Evolutionary conservation across 2,888 invertebrate genomes (phyloP).

Genomic region (Himalopsyche anomala): DNA sequence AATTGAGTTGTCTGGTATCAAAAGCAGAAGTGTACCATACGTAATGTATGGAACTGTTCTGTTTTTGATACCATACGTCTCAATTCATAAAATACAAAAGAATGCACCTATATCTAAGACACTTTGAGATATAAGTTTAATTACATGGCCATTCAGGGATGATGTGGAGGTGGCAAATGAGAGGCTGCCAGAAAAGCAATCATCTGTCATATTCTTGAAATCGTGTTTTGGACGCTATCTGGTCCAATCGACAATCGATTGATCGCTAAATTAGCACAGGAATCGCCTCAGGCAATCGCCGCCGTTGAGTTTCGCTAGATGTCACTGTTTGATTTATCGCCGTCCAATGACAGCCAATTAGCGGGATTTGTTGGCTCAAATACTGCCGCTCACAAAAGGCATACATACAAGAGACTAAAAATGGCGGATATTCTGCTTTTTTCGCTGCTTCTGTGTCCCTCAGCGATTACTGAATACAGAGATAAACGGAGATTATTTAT

Average conservation of each 20-base stretch:
- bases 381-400: background rate
- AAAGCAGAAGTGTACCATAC: too few relatives aligned
- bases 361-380: constrained; percentile 54
- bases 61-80: too few relatives aligned
- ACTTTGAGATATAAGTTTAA: too few relatives aligned
- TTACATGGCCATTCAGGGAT: too few relatives aligned
- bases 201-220: constrained; percentile 13
- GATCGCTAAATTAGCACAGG: constrained; percentile 1
- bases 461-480: constrained; percentile 4
- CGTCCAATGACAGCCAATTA: constrained; percentile 60
- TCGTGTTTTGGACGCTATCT: constrained; percentile 19
- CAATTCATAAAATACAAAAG: too few relatives aligned
- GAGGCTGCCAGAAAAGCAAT: background rate
- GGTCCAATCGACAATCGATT: constrained; percentile 20
- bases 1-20: too few relatives aligned
- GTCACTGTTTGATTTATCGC: constrained; percentile 51
- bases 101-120: too few relatives aligned
- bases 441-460: background rate
- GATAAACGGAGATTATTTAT: constrained; percentile 2
- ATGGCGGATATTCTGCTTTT: background rate
- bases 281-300: background rate
- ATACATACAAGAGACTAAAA: background rate
- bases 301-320: constrained; percentile 3
- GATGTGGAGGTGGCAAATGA: too few relatives aligned
- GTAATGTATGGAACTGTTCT: too few relatives aligned